Evolutionary conservation across 2,113 vertebrate species (phyloP), one percentile per base, ranked within the genome.

Genomic region (Epinephelus lanceolatus): DNA sequence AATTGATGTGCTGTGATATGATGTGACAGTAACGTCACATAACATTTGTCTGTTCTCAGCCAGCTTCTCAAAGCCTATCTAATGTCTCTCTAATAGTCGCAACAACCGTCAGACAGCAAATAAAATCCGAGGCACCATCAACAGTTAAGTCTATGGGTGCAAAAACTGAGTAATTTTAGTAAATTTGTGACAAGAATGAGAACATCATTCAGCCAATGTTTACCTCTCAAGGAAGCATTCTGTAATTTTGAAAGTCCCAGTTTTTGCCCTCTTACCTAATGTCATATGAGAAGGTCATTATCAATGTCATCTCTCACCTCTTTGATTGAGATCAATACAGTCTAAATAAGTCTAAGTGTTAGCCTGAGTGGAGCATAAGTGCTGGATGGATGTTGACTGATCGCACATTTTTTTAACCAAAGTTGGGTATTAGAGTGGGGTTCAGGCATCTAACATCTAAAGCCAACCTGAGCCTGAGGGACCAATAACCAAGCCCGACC

Each of bases 1-100:
- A 14, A 45, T 57, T 40, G 14, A 56, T 33, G 23, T 66, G 72
- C 71, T 59, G 71, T 65, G 53, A 53, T 33, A 53, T 55, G 23
- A 73, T 37, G 30, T 70, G 49, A 76, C 1, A 15, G 18, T 51
- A 17, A 27, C 1, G 42, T 11, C 42, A 45, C 42, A 2, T 45
- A 3, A 6, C 45, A 56, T 81, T 53, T 4, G 7, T 57, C 17
- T 70, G 8, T 65, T 68, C 13, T 51, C 6, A 0, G 40, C 0
- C 49, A 45, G 42, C 42, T 45, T 45, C 11, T 45, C 9, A 10
- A 45, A 45, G 42, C 8, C 8, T 45, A 45, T 45, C 42, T 45
- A 12, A 23, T 53, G 33, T 52, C 68, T 21, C 14, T 33, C 7
- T 3, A 3, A 47, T 14, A 2, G 12, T 23, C 2, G 1, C 6